Percentiles rank a stretch among this genome's conserved stretches.
Evolutionary conservation across 1,140 invertebrate species (phyloP).

Genomic region (Adelges cooleyi): DNA sequence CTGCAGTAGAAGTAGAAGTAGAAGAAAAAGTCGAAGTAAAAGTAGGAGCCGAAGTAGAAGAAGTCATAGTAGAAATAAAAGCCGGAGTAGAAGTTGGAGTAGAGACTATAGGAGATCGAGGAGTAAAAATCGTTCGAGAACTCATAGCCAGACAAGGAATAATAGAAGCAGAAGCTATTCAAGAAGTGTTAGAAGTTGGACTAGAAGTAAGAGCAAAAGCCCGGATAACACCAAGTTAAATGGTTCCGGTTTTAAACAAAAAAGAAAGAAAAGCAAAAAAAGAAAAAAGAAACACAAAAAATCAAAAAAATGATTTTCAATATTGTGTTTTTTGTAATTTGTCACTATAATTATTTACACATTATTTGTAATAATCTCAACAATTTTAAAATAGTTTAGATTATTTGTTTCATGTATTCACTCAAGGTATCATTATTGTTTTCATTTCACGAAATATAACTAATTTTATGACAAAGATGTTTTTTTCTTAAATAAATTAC

Average conservation of each 20-base stretch:
- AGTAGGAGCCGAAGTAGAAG: conserved; percentile 37
- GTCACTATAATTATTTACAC: too few species aligned
- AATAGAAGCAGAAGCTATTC: too few species aligned
- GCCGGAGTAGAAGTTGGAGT: conserved; percentile 40
- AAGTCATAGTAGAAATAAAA: conserved; percentile 43
- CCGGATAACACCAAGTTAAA: conserved; percentile 2
- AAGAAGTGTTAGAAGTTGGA: conserved; percentile 38
- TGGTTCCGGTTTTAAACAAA: conserved; percentile 14
- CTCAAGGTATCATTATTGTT: too few species aligned
- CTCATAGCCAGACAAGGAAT: too few species aligned
- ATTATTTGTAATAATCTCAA: too few species aligned
- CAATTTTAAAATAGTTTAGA: too few species aligned
- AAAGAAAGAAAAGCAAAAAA: conserved; percentile 26
- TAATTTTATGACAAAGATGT: too few species aligned
- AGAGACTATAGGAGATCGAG: too few species aligned
- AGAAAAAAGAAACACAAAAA: conserved; percentile 4
- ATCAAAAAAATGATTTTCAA: neutral
- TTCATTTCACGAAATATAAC: too few species aligned
- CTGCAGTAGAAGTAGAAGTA: conserved; percentile 33
- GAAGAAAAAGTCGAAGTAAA: conserved; percentile 33
- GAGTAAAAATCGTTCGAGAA: too few species aligned
- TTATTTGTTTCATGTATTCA: too few species aligned
- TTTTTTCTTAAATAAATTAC: too few species aligned
- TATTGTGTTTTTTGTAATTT: neutral
- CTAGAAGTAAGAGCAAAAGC: conserved; percentile 33